Percentiles rank a stretch among this genome's conserved stretches.
Conservation (phyloP, 1,140 invertebrate species). For the Papilio xuthus region DNA sequence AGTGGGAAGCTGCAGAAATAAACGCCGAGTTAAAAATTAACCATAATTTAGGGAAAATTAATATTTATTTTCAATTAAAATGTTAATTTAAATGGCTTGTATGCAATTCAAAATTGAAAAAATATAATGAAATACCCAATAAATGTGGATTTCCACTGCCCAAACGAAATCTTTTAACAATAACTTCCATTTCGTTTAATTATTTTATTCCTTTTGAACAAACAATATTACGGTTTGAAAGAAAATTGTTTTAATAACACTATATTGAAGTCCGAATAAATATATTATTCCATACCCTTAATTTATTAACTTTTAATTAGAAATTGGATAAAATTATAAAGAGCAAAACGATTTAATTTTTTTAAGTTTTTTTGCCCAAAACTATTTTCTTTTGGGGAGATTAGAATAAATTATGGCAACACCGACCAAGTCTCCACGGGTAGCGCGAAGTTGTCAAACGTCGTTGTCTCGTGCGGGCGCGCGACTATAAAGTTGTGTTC, state of each 20-base stretch:
- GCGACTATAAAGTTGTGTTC: conserved; percentile 9
- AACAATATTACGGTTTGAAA: no score
- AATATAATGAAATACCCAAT: not conserved
- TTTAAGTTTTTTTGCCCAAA: no score
- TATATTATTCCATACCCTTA: no score
- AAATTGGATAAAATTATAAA: not conserved
- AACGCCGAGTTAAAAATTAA: conserved; percentile 48
- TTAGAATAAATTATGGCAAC: conserved; percentile 19
- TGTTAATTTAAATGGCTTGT: no score
- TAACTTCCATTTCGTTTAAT: not conserved
- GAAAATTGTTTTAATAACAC: no score
- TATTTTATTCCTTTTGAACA: no score
- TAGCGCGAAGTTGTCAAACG: conserved; percentile 2
- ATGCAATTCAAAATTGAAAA: not conserved
- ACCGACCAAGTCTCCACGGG: not conserved
- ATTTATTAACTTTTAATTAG: no score
- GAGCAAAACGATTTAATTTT: not conserved
- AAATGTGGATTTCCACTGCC: not conserved
- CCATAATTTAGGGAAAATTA: conserved; percentile 13
- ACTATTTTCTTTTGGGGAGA: not conserved
- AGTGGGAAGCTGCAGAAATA: conserved; percentile 60
- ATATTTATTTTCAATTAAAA: not conserved
- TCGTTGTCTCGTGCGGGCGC: conserved; percentile 13
- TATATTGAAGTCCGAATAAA: no score
- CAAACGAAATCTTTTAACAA: not conserved